phyloP scores from a whole-genome alignment of 1,140 invertebrate genomes.

The Drosophila watanabei region DNA sequence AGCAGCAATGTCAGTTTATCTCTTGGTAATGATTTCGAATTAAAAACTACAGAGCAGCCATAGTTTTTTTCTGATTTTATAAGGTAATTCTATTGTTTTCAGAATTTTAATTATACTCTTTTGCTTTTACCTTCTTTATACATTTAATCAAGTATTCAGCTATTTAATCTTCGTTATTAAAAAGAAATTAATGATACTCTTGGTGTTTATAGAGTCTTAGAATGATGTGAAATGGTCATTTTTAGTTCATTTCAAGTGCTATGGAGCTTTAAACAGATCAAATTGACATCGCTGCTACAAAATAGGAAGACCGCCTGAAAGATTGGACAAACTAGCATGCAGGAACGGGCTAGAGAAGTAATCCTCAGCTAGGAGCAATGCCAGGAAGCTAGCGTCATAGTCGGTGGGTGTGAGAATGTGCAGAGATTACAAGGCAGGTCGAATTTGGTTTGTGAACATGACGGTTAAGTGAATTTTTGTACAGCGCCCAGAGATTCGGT shows the following conservation, averaged over 20 bases:
- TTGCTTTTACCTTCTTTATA: not conserved
- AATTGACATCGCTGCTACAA: conserved; percentile 17
- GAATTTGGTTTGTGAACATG: conserved; percentile 7
- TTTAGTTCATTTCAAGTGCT: no score
- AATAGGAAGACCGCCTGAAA: conserved; percentile 10
- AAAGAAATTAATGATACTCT: not conserved
- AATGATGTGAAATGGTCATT: not conserved
- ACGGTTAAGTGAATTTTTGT: conserved; percentile 6
- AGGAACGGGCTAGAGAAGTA: conserved; percentile 38
- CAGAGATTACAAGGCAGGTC: conserved; percentile 18
- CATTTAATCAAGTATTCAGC: not conserved
- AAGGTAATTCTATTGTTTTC: no score
- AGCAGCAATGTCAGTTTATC: conserved; percentile 24
- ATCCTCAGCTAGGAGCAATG: conserved; percentile 38
- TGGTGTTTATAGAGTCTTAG: not conserved
- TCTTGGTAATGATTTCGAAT: no score
- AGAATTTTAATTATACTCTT: no score
- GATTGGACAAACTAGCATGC: conserved; percentile 59
- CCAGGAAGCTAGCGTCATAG: conserved; percentile 51
- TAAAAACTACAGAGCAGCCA: no score
- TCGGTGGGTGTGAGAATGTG: conserved; percentile 23
- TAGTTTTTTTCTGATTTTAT: no score
- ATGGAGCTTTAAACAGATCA: no score
- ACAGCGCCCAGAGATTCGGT: conserved; percentile 10
- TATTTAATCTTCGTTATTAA: not conserved